Conservation (phyloP, 2,113 vertebrate species). For the Laticauda colubrina region DNA sequence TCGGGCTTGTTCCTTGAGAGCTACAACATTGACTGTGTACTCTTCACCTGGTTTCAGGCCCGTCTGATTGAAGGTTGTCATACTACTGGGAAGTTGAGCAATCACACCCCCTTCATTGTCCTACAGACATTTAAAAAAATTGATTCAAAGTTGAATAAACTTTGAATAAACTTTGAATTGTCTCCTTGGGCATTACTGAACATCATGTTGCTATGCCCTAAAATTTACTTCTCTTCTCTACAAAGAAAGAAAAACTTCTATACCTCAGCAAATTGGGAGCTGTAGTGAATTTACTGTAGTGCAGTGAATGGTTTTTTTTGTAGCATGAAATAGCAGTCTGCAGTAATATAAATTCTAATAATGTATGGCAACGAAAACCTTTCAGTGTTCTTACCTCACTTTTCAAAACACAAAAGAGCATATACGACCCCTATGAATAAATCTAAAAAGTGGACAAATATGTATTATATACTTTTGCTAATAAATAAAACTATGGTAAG, state of each 20-base stretch:
- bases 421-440: not conserved
- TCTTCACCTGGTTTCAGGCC: constrained; percentile 93
- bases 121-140: constrained; percentile 56
- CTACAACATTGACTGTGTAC: constrained; percentile 91
- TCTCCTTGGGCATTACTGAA: not conserved
- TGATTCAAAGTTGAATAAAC: not conserved
- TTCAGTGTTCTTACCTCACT: not conserved
- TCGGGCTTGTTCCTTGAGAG: constrained; percentile 88
- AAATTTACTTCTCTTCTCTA: not conserved
- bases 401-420: not conserved
- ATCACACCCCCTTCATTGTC: constrained; percentile 96
- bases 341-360: not conserved
- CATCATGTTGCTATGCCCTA: not conserved
- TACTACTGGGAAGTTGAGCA: constrained; percentile 90
- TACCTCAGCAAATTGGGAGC: not conserved
- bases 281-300: not conserved
- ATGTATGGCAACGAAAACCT: not conserved
- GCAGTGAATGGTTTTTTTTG: not conserved
- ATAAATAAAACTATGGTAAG: not conserved
- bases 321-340: not conserved
- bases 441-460: not conserved
- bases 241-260: not conserved
- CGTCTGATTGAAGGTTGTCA: constrained; percentile 92
- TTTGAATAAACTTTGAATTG: too few species aligned
- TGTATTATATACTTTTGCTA: not conserved